phyloP scores from a whole-genome alignment of 2,113 vertebrate species.

The Elephas maximus region DNA sequence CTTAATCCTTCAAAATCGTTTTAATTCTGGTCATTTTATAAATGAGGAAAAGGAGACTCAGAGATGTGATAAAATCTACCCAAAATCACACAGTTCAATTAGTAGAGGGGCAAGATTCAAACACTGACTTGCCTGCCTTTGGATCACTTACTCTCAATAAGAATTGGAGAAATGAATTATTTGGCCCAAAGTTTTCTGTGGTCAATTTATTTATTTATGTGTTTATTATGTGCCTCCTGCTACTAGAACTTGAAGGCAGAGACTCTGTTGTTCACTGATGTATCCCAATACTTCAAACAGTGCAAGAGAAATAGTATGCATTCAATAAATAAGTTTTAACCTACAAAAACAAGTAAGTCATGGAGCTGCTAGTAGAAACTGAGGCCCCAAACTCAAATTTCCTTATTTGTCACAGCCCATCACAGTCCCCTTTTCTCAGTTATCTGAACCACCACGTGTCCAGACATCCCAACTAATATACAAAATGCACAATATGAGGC shows the following conservation, averaged over 20 bases:
- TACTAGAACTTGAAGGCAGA: not conserved
- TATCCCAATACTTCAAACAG: not conserved
- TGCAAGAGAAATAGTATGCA: not conserved
- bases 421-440: not conserved
- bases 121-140: not conserved
- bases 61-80: not conserved
- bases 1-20: not conserved
- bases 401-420: slow-evolving; percentile 9
- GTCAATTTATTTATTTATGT: not conserved
- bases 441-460: not conserved
- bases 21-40: not conserved
- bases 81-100: not conserved
- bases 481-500: not conserved
- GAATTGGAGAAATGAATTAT: not conserved
- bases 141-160: not conserved
- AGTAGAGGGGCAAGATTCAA: not conserved
- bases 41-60: not conserved
- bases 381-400: not conserved
- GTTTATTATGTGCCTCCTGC: not conserved
- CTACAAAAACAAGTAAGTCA: not conserved
- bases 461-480: not conserved
- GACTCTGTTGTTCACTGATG: not conserved
- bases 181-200: not conserved
- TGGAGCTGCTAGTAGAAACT: not conserved
- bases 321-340: not conserved